Conservation (phyloP, 2,113 vertebrate genomes). For the Craseonycteris thonglongyai region DNA sequence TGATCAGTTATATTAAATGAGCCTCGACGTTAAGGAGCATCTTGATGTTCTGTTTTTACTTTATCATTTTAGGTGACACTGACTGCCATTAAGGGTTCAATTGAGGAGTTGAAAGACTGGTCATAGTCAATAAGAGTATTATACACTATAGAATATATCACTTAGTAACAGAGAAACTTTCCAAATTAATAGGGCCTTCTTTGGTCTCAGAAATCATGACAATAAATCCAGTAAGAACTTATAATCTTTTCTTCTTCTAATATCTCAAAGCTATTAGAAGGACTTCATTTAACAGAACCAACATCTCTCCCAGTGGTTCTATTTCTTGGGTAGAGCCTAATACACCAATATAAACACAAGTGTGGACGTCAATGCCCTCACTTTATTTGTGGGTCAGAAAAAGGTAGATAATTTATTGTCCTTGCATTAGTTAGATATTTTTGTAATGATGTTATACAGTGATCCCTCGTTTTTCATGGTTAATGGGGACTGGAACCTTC, state of each 20-base stretch:
- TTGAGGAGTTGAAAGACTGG: not conserved
- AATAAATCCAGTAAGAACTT: not conserved
- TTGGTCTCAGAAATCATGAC: not conserved
- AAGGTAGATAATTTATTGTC: not conserved
- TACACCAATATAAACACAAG: not conserved
- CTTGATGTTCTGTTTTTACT: conserved; percentile 62
- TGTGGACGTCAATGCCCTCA: not conserved
- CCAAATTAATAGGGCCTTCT: not conserved
- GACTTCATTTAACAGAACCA: too few species aligned
- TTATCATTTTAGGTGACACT: conserved; percentile 65
- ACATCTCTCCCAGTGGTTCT: too few species aligned
- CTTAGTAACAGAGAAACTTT: not conserved
- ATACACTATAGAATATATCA: not conserved
- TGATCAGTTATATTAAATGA: conserved; percentile 69
- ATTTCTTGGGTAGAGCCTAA: not conserved
- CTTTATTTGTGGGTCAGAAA: not conserved
- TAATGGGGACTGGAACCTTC: too few species aligned
- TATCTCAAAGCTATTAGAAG: too few species aligned
- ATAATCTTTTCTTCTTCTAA: not conserved
- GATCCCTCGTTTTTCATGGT: too few species aligned
- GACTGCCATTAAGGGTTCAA: conserved; percentile 26
- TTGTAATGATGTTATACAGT: not conserved
- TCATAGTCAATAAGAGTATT: not conserved
- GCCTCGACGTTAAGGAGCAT: conserved; percentile 60
- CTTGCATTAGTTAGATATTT: not conserved